These are phyloP conservation scores for Phallusia fumigata DNA, from an alignment of 23 tunicate genomes.

Conservation along the genomic window DNA sequence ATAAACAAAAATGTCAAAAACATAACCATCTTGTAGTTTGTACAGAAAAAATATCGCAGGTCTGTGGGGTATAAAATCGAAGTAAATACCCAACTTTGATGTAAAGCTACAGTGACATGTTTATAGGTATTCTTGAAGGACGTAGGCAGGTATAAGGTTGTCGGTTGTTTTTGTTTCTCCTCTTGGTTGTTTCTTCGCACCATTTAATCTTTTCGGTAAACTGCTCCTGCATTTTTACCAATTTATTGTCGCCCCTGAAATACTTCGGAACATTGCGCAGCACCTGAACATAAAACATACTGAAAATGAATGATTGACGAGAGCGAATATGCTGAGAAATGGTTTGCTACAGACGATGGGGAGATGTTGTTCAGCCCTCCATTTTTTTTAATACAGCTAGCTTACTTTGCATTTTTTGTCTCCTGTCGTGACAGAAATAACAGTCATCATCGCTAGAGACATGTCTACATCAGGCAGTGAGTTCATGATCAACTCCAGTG, in stretches of 20 bases:
- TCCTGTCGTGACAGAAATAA: not conserved
- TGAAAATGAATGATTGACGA: too few relatives aligned
- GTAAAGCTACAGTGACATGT: not conserved
- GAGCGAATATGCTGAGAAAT: too few relatives aligned
- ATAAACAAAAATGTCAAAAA: too few relatives aligned
- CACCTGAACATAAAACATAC: not conserved
- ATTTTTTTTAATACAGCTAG: too few relatives aligned
- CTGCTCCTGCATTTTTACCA: not conserved
- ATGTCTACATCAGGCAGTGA: conserved; percentile 13
- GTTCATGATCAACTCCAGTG: conserved; percentile 15
- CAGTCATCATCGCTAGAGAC: not conserved
- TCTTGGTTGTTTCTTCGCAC: not conserved
- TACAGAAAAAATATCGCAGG: too few relatives aligned
- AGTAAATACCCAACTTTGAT: too few relatives aligned
- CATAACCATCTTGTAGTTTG: too few relatives aligned
- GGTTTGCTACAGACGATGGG: too few relatives aligned
- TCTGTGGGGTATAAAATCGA: too few relatives aligned
- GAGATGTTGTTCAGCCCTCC: too few relatives aligned
- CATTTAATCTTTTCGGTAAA: not conserved
- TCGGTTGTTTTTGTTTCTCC: conserved; percentile 1
- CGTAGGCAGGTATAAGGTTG: not conserved
- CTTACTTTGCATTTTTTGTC: not conserved
- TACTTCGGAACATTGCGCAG: not conserved
- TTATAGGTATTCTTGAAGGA: not conserved
- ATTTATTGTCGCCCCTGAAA: not conserved